Percentiles rank a stretch among this genome's conserved stretches.
These are phyloP conservation scores for rat (Rattus norvegicus) DNA, from an alignment of 2,113 vertebrate species.

Conservation along the genomic window GRCr8 NC_086019.1:60863001-60863500, in stretches of 20 bases:
- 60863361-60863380: background rate
- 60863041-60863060: too few relatives aligned
- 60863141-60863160: too few relatives aligned
- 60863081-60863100: too few relatives aligned
- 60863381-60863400: rapidly evolving
- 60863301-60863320: background rate
- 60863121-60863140: too few relatives aligned
- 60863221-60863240: background rate
- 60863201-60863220: too few relatives aligned
- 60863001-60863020: too few relatives aligned
- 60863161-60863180: too few relatives aligned
- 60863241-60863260: background rate
- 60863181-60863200: too few relatives aligned
- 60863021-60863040: too few relatives aligned
- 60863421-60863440: background rate
- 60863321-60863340: background rate
- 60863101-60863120: too few relatives aligned
- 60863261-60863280: background rate
- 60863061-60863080: too few relatives aligned
- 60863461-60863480: background rate
- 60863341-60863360: background rate
- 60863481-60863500: too few relatives aligned
- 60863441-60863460: background rate
- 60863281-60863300: background rate
- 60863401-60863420: background rate